Base-by-base conservation (phyloP, 1,140 invertebrate genomes). In the Drosophila malerkotliana region DNA sequence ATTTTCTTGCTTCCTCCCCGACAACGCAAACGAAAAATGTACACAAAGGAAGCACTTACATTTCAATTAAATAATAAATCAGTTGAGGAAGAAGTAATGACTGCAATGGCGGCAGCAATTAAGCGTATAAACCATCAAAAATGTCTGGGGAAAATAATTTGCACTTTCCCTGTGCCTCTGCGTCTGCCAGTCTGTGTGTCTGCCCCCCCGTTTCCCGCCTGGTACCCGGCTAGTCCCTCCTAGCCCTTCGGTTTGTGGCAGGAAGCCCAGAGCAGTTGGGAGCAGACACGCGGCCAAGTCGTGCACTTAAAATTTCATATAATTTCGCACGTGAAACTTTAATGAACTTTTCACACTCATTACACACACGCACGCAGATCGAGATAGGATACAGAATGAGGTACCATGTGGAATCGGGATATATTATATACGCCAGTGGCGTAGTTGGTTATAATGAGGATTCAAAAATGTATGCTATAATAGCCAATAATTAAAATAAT, bases 321-420 rank as follows among this genome's bases (percentile, higher is more conserved):
- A 85, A 87, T 82, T 87, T 85, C 64, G 63, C 82, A 85, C 82
- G 78, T 85, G 78, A 79, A 85, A 87, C 64, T 85, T 85, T 85
- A 81, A 85, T 85, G 82, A 82, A 85, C 78, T 82, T 85, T 85
- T 85, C 82, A 75, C 82, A 85, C 82, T 78, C 78, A 81, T 87
- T 87, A 81, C 82, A 72, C 69, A 78, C 44, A 72, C 61, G 64
- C 72, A 48, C 60, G 28, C 59, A 45, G 45, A 59, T 48, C 44
- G 32, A 45, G 30, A 51, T 56, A 57, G 44, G 51, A 14, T 34
- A 37, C 28, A 0, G 7, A 32, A 32, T 12, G 34, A 45, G 18
- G 30, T 2, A 12, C 10, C 34, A 37, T 37, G 7, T 37, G n/a
- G 41, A 44, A 6, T 44, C 41, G 34, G 30, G 30, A 32, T 37